These are phyloP conservation scores for Drosophila kuntzei DNA, from an alignment of 2,888 invertebrate genomes.

Conservation along the genomic window DNA sequence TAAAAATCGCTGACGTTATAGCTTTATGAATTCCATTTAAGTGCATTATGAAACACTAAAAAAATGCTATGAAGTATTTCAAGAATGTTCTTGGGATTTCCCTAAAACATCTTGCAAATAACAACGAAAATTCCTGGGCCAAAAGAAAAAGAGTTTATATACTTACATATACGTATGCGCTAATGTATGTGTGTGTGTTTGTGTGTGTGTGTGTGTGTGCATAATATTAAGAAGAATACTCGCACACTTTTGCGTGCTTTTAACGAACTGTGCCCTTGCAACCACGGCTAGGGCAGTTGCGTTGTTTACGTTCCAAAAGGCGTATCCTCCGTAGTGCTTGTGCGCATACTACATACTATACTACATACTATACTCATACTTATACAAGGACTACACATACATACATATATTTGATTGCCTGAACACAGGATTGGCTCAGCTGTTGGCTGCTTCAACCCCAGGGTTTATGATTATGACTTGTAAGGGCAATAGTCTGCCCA, in stretches of 20 bases:
- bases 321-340: slow-evolving; percentile 49
- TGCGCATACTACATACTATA: slow-evolving; percentile 39
- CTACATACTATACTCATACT: slow-evolving; percentile 26
- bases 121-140: slow-evolving; percentile 66
- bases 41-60: slow-evolving; percentile 69
- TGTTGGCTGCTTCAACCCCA: slow-evolving; percentile 58
- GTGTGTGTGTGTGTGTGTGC: slow-evolving; percentile 9
- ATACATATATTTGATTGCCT: slow-evolving; percentile 46
- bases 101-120: slow-evolving; percentile 68
- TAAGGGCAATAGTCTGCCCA: slow-evolving; percentile 19
- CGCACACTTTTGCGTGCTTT: slow-evolving; percentile 24
- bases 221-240: slow-evolving; percentile 32
- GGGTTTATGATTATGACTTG: slow-evolving; percentile 4
- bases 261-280: slow-evolving; percentile 39
- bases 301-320: slow-evolving; percentile 39
- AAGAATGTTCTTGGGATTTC: slow-evolving; percentile 79
- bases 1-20: slow-evolving; percentile 63
- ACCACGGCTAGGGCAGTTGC: slow-evolving; percentile 40
- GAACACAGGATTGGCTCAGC: slow-evolving; percentile 68
- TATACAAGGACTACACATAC: slow-evolving; percentile 2
- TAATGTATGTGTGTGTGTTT: not conserved
- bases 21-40: slow-evolving; percentile 69
- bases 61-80: slow-evolving; percentile 72
- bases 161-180: slow-evolving; percentile 11
- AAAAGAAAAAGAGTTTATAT: slow-evolving; percentile 58